A percentile compares a stretch with the other conserved stretches of the same genome.
Evolutionary conservation across 1,140 invertebrate genomes (phyloP).

Genomic region (Pseudomyrmex sp.): DNA sequence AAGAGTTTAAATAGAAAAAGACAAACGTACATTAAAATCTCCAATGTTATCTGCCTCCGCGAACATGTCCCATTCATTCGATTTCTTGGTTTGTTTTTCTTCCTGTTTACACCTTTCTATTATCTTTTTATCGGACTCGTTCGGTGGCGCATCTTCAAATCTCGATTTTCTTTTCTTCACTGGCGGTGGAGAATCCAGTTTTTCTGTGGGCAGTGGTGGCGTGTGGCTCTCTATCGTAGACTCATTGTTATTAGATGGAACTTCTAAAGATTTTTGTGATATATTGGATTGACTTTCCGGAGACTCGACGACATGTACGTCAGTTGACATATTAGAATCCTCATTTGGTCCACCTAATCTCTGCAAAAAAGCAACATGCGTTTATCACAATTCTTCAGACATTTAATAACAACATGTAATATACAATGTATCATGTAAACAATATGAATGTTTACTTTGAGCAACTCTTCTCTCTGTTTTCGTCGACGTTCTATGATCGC

Average conservation of each 20-base stretch:
- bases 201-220: conserved; percentile 80
- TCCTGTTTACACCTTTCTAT: conserved; percentile 79
- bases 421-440: neutral
- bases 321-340: conserved; percentile 86
- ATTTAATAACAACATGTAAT: neutral
- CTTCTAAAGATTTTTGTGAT: conserved; percentile 76
- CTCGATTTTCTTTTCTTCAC: conserved; percentile 81
- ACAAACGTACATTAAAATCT: conserved; percentile 91
- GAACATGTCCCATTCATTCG: conserved; percentile 94
- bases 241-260: conserved; percentile 80
- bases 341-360: conserved; percentile 88
- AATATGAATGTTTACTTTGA: conserved; percentile 87
- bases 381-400: neutral
- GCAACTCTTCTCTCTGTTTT: conserved; percentile 94
- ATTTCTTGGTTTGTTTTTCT: conserved; percentile 83
- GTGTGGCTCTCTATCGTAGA: conserved; percentile 83
- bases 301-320: conserved; percentile 76
- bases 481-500: conserved; percentile 96
- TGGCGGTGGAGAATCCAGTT: conserved; percentile 73
- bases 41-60: conserved; percentile 95
- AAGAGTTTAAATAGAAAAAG: neutral
- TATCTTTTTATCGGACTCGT: conserved; percentile 73
- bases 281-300: conserved; percentile 80
- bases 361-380: conserved; percentile 72
- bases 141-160: conserved; percentile 77